Evolutionary conservation across 2,888 invertebrate species (phyloP).

Genomic region (Drosophila picticornis): DNA sequence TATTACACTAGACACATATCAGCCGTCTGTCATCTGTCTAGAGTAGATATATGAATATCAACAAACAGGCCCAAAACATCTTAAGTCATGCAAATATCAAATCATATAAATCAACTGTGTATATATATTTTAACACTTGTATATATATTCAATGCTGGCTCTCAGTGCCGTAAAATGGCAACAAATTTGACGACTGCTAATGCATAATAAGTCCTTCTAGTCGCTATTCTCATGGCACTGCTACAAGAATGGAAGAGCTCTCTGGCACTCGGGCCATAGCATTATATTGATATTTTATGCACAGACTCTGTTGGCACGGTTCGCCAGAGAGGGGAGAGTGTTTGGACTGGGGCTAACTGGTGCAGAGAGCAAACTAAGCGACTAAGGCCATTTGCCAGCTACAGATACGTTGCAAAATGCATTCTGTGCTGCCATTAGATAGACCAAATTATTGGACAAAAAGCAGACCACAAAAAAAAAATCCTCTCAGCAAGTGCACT

Average conservation of each 20-base stretch:
- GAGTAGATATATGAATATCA: constrained; percentile 10
- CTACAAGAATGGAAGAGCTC: constrained; percentile 28
- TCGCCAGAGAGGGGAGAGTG: not conserved
- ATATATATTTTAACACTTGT: not conserved
- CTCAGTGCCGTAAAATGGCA: constrained; percentile 26
- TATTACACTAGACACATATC: constrained; percentile 34
- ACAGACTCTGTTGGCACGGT: constrained; percentile 57
- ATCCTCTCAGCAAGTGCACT: constrained; percentile 13
- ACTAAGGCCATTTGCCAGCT: constrained; percentile 77
- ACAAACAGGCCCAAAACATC: constrained; percentile 38
- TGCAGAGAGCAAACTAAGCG: constrained; percentile 49
- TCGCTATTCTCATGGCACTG: constrained; percentile 38
- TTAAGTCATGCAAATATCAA: constrained; percentile 11
- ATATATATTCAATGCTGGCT: not conserved
- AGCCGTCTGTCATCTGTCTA: constrained; percentile 55
- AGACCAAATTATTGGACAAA: constrained; percentile 77
- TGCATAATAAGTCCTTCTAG: constrained; percentile 64
- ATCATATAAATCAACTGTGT: constrained; percentile 1
- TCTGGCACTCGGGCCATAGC: constrained; percentile 56
- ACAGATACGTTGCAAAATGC: constrained; percentile 79
- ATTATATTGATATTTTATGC: constrained; percentile 80
- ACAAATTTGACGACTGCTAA: constrained; percentile 67
- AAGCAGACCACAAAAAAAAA: constrained; percentile 72
- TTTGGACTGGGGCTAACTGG: constrained; percentile 24
- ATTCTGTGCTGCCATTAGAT: constrained; percentile 73